Conservation (phyloP, 1,140 invertebrate species). For the Drosophila biarmipes region DNA sequence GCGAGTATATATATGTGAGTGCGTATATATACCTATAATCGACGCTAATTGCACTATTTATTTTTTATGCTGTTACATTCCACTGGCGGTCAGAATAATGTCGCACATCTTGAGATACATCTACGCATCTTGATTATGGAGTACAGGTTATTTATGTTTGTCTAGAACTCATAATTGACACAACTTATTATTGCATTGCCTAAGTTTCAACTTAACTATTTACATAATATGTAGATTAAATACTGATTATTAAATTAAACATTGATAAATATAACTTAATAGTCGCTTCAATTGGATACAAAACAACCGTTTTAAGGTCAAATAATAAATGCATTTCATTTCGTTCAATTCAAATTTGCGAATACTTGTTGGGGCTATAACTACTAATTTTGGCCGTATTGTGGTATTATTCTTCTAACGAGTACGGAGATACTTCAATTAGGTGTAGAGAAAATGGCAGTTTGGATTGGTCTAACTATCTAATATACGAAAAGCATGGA, state of each 20-base stretch:
- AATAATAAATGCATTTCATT: constrained; percentile 23
- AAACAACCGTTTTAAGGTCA: constrained; percentile 4
- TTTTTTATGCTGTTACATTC: constrained; percentile 36
- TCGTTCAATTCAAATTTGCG: constrained; percentile 22
- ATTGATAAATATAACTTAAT: constrained; percentile 19
- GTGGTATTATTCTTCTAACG: constrained; percentile 27
- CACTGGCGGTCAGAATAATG: constrained; percentile 50
- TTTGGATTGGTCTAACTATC: constrained; percentile 44
- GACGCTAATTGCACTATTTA: constrained; percentile 77
- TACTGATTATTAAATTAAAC: constrained; percentile 42
- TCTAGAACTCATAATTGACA: constrained; percentile 31
- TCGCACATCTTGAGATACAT: constrained; percentile 22
- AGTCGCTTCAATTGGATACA: constrained; percentile 5
- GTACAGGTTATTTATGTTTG: constrained; percentile 12
- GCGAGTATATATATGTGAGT: constrained; percentile 41
- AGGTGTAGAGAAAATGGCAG: constrained; percentile 51
- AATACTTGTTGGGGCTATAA: constrained; percentile 38
- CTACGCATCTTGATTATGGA: constrained; percentile 10
- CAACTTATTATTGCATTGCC: constrained; percentile 49
- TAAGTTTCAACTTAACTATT: constrained; percentile 48
- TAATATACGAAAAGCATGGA: constrained; percentile 43
- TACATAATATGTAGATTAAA: constrained; percentile 51
- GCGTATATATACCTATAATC: constrained; percentile 57
- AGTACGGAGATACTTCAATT: constrained; percentile 25
- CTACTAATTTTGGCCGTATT: constrained; percentile 45